A percentile compares a stretch with the other conserved stretches of the same genome.
These are phyloP conservation scores for Mya arenaria DNA, from an alignment of 1,140 invertebrate species.

Conservation along the genomic window DNA sequence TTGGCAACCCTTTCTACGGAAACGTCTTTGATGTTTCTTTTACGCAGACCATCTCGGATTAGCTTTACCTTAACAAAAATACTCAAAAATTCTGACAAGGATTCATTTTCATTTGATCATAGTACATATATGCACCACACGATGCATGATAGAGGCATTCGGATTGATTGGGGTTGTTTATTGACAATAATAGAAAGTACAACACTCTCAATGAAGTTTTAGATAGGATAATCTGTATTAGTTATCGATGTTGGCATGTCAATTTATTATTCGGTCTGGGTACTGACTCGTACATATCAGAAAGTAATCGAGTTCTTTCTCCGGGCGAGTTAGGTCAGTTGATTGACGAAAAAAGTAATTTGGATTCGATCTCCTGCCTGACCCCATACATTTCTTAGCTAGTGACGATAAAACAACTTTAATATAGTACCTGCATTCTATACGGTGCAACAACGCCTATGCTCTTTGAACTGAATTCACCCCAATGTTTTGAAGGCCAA, in stretches of 20 bases:
- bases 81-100: no score
- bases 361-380: no score
- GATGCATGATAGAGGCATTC: no score
- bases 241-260: background rate
- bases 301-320: background rate
- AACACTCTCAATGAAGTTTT: background rate
- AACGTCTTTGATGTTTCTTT: background rate
- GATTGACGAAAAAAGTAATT: no score
- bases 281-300: background rate
- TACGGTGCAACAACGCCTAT: background rate
- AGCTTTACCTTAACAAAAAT: no score
- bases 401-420: background rate
- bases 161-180: no score
- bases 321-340: background rate
- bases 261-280: background rate
- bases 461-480: background rate
- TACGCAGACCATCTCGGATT: no score
- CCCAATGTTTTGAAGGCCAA: background rate
- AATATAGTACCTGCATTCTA: background rate
- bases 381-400: background rate
- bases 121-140: no score
- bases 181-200: no score
- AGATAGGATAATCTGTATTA: background rate
- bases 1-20: background rate
- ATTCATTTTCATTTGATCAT: no score